A percentile compares a stretch with the other conserved stretches of the same genome.
Conservation (phyloP, 2,888 invertebrate species). For the Xanthostigma xanthostigma region DNA sequence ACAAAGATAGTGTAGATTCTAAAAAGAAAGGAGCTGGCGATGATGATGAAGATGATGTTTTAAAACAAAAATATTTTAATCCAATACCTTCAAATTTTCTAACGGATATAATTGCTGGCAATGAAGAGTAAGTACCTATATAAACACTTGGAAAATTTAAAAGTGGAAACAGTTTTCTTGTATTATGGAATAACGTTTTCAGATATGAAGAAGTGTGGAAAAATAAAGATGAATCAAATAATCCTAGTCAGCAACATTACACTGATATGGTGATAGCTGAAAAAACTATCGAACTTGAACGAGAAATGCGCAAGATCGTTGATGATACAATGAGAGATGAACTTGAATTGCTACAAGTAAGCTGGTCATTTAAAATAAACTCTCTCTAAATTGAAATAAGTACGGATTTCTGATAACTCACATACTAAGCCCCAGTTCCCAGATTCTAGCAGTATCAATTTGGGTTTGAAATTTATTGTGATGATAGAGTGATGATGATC, state of each 20-base stretch:
- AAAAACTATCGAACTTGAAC: slow-evolving; percentile 68
- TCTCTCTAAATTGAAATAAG: neutral
- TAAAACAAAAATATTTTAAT: slow-evolving; percentile 43
- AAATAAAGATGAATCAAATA: slow-evolving; percentile 57
- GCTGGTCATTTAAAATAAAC: neutral
- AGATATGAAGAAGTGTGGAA: slow-evolving; percentile 73
- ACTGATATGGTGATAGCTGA: slow-evolving; percentile 71
- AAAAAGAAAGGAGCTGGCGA: slow-evolving; percentile 21
- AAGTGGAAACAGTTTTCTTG: neutral
- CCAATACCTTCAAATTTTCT: slow-evolving; percentile 56
- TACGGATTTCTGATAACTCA: neutral
- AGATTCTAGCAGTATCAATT: no score
- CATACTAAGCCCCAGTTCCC: no score
- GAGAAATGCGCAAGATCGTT: slow-evolving; percentile 65
- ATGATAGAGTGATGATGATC: no score
- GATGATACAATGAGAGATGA: slow-evolving; percentile 64
- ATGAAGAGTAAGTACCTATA: slow-evolving; percentile 54
- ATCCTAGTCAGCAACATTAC: slow-evolving; percentile 62
- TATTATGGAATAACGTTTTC: slow-evolving; percentile 3
- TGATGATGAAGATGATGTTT: slow-evolving; percentile 40
- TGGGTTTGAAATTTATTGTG: no score
- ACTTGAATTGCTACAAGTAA: slow-evolving; percentile 45
- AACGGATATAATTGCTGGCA: slow-evolving; percentile 51
- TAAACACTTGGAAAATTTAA: neutral
- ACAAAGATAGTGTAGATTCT: slow-evolving; percentile 27